Base-by-base conservation (phyloP, 2,113 vertebrate species). In the Psephotus haematonotus region DNA sequence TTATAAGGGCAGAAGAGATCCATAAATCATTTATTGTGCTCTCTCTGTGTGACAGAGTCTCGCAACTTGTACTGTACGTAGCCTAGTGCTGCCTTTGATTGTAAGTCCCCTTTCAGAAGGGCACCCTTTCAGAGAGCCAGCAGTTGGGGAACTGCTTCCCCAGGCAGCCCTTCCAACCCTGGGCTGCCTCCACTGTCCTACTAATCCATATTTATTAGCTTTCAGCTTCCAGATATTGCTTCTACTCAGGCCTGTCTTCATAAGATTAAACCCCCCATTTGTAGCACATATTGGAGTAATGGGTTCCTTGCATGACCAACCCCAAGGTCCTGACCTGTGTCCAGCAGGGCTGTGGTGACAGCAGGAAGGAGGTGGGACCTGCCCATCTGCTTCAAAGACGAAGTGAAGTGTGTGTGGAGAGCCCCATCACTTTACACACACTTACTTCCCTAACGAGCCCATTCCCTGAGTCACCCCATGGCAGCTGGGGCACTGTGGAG, bases 251-350 rank as follows among this genome's bases (percentile, higher is more conserved):
- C 31, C 31, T 31, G 31, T 15, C 53, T n/a, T 35, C 29, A 2
- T 11, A 31, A 31, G n/a, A n/a, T 9, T 55, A n/a, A 78, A 17
- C 1, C 3, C 20, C 8, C 60, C 0, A 0, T 23, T 5, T 17
- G 29, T 59, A 59, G 20, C 24, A 17, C 3, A 6, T 27, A 1
- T 23, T 31, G 43, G 31, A 24, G 18, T 2, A 3, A 15, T 5
- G 41, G 17, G 41, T 47, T 35, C n/a, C 15, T 17, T 20, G 23
- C 12, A 9, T 9, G 39, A 29, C 41, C 35, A 64, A 5, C 52
- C 7, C 6, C 39, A 25, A 22, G 19, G 41, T 41, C 17, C 47
- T 64, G 67, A 9, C 24, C n/a, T 2, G 5, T 55, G 28, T 46
- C 47, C 28, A 3, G 44, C 20, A 8, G 6, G 39, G 44, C 31